A percentile compares a stretch with the other conserved stretches of the same genome.
Evolutionary conservation across 2,888 invertebrate species (phyloP).

Genomic region (Alloplasta piceator): DNA sequence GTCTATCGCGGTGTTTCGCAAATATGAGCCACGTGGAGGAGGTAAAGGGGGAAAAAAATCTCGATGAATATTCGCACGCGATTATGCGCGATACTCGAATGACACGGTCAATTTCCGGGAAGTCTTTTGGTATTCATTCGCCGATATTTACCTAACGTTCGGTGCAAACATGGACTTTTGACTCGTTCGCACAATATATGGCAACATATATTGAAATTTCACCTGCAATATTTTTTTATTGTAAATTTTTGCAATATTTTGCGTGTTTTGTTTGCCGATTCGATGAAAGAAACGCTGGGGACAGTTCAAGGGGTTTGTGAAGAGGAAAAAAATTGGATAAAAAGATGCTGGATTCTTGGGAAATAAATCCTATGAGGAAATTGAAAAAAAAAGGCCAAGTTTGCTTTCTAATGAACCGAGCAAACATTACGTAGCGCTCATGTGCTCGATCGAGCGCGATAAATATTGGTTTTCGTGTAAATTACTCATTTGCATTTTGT

Average conservation of each 20-base stretch:
- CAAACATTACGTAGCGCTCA: slow-evolving; percentile 27
- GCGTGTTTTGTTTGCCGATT: too few species aligned
- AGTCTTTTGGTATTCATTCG: slow-evolving; percentile 1
- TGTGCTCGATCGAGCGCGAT: background rate
- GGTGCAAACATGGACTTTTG: slow-evolving; percentile 37
- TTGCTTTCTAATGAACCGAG: slow-evolving; percentile 36
- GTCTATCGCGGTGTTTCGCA: background rate
- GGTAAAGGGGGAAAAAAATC: background rate
- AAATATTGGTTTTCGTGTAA: slow-evolving; percentile 15
- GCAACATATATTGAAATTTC: background rate
- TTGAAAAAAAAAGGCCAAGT: background rate
- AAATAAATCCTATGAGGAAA: background rate
- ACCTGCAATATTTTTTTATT: background rate
- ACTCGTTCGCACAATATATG: background rate
- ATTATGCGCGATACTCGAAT: slow-evolving; percentile 1
- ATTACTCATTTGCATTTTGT: background rate
- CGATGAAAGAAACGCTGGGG: too few species aligned
- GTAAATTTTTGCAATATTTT: background rate
- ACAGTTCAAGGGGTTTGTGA: too few species aligned
- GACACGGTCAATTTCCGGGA: slow-evolving; percentile 23
- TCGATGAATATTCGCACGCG: slow-evolving; percentile 17
- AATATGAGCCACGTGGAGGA: background rate
- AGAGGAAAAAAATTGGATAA: background rate
- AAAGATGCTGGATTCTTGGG: slow-evolving; percentile 7
- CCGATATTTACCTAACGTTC: background rate